Percentiles rank a stretch among this genome's conserved stretches.
Evolutionary conservation across 2,888 invertebrate species (phyloP).

Genomic region (Onthophagus sagittarius): DNA sequence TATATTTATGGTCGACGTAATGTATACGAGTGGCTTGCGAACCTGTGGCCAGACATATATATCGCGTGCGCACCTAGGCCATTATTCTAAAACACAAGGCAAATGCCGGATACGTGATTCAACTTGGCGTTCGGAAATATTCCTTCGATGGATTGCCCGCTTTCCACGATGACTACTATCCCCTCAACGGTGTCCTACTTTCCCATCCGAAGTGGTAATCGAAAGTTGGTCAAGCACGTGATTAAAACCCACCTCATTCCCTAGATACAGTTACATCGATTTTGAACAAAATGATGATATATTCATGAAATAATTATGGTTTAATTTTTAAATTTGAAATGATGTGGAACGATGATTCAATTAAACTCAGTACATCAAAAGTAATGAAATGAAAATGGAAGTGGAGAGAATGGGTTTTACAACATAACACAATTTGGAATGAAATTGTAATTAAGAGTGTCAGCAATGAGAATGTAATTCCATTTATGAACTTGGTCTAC

Average conservation of each 20-base stretch:
- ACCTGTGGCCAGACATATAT: neutral
- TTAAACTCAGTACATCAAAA: too few relatives aligned
- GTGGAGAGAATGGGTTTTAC: too few relatives aligned
- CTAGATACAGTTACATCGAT: neutral
- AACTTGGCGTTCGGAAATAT: neutral
- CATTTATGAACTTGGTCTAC: too few relatives aligned
- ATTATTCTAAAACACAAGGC: neutral
- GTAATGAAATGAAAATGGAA: too few relatives aligned
- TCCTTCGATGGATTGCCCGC: neutral
- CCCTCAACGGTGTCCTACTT: neutral
- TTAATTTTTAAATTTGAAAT: neutral
- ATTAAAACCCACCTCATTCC: neutral
- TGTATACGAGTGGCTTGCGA: conserved; percentile 2
- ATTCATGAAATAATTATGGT: neutral
- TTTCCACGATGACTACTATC: neutral
- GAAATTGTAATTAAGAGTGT: too few relatives aligned
- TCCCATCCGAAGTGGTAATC: neutral
- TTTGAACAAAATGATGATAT: neutral
- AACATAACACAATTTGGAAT: too few relatives aligned
- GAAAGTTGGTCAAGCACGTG: neutral
- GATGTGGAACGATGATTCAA: too few relatives aligned
- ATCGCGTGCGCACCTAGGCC: neutral
- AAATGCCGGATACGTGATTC: neutral
- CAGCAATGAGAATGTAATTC: too few relatives aligned
- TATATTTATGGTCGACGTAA: conserved; percentile 5